Evolutionary conservation across 2,797 vertebrate species (phyloP).

Genomic region (Macroramphosus scolopax): DNA sequence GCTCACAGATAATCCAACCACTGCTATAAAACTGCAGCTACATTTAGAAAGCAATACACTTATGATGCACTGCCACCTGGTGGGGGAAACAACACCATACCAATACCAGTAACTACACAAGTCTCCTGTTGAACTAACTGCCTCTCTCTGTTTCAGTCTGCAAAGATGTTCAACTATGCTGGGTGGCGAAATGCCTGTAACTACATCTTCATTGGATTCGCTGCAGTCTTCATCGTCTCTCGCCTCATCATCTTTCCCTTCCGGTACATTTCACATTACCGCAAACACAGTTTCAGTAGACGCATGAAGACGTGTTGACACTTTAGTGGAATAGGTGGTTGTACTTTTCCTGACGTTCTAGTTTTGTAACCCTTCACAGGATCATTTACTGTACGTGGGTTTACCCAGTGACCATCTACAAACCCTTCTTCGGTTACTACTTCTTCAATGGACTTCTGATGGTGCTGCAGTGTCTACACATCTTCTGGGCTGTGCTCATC

Average conservation of each 20-base stretch:
- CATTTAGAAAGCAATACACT: not conserved
- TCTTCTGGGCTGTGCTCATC: conserved; percentile 96
- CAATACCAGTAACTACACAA: not conserved
- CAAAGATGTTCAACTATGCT: conserved; percentile 98
- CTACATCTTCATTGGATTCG: conserved; percentile 93
- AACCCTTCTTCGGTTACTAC: conserved; percentile 94
- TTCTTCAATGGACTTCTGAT: conserved; percentile 93
- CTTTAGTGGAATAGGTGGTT: not conserved
- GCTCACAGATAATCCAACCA: not conserved
- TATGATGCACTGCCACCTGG: conserved; percentile 56
- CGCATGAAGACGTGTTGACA: not conserved
- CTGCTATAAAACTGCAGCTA: not conserved
- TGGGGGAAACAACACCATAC: conserved; percentile 43
- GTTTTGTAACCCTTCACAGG: conserved; percentile 66
- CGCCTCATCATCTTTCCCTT: conserved; percentile 93
- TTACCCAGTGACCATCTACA: conserved; percentile 87
- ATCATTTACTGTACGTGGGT: conserved; percentile 91
- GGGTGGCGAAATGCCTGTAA: conserved; percentile 94
- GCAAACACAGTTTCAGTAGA: not conserved
- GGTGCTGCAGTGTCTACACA: conserved; percentile 86
- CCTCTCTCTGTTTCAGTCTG: conserved; percentile 76
- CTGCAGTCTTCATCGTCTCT: conserved; percentile 88
- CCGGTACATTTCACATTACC: conserved; percentile 72
- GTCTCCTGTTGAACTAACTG: not conserved
- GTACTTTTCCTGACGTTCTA: not conserved